phyloP scores from a whole-genome alignment of 2,888 invertebrate genomes.

The Malachius bipustulatus region DNA sequence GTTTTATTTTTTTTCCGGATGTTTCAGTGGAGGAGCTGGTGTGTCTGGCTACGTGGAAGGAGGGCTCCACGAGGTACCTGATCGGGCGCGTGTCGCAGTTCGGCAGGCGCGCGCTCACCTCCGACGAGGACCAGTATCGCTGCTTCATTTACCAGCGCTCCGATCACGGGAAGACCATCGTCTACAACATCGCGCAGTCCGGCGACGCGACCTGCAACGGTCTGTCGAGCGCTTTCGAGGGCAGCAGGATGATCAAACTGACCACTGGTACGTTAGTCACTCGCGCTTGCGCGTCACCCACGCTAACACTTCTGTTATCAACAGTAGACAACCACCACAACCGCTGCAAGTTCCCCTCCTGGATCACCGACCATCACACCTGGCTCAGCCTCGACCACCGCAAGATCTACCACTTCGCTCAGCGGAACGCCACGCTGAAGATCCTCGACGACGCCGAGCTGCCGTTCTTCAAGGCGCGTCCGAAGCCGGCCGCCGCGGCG shows the following conservation, averaged over 20 bases:
- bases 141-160: constrained; percentile 66
- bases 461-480: constrained; percentile 18
- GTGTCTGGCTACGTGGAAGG: constrained; percentile 75
- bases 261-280: constrained; percentile 48
- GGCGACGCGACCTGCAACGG: constrained; percentile 74
- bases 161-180: constrained; percentile 39
- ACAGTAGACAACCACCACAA: constrained; percentile 66
- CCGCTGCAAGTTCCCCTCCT: constrained; percentile 64
- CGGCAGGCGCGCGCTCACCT: constrained; percentile 44
- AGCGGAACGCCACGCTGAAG: constrained; percentile 55
- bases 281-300: too few species aligned
- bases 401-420: constrained; percentile 61
- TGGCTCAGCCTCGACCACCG: constrained; percentile 69
- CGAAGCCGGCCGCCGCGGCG: constrained; percentile 25
- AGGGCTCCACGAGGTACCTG: constrained; percentile 66
- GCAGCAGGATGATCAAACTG: constrained; percentile 65
- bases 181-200: constrained; percentile 61
- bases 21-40: constrained; percentile 63
- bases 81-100: constrained; percentile 60
- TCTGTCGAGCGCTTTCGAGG: constrained; percentile 60
- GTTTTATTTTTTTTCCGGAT: background rate
- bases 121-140: constrained; percentile 66
- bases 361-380: constrained; percentile 68
- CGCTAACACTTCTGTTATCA: constrained; percentile 21
- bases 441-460: constrained; percentile 32